Percentiles rank a stretch among this genome's conserved stretches.
Evolutionary conservation across 1,140 invertebrate species (phyloP).

Genomic region (Macrotrachela quadricornifera): DNA sequence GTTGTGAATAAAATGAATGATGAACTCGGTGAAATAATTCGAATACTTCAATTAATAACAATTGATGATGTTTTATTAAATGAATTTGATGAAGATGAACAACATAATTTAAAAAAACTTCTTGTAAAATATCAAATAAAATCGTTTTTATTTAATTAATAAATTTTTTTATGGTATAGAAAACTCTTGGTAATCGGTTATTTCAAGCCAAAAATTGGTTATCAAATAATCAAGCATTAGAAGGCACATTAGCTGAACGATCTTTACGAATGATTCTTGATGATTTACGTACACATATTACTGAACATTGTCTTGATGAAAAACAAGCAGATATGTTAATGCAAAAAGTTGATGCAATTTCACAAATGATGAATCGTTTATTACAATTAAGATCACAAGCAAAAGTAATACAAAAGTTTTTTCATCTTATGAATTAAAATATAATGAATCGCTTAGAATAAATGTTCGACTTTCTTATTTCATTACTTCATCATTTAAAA

Average conservation of each 20-base stretch:
- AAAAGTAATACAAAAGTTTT: too few relatives aligned
- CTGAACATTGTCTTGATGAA: not conserved
- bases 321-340: not conserved
- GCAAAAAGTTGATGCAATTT: not conserved
- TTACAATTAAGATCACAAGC: not conserved
- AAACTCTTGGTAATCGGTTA: slow-evolving; percentile 68
- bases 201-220: slow-evolving; percentile 79
- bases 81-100: not conserved
- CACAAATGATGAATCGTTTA: not conserved
- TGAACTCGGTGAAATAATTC: slow-evolving; percentile 93
- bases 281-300: not conserved
- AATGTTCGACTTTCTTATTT: too few relatives aligned
- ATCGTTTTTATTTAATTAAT: not conserved
- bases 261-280: not conserved
- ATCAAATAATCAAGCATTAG: slow-evolving; percentile 59
- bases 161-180: slow-evolving; percentile 32
- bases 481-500: too few relatives aligned
- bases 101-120: not conserved
- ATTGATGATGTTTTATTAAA: slow-evolving; percentile 96
- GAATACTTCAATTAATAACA: slow-evolving; percentile 84
- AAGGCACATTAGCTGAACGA: slow-evolving; percentile 46
- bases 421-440: too few relatives aligned
- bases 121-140: not conserved
- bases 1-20: slow-evolving; percentile 80
- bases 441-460: too few relatives aligned